Evolutionary conservation across 2,113 vertebrate genomes (phyloP).

Genomic region (Heterocephalus glaber): DNA sequence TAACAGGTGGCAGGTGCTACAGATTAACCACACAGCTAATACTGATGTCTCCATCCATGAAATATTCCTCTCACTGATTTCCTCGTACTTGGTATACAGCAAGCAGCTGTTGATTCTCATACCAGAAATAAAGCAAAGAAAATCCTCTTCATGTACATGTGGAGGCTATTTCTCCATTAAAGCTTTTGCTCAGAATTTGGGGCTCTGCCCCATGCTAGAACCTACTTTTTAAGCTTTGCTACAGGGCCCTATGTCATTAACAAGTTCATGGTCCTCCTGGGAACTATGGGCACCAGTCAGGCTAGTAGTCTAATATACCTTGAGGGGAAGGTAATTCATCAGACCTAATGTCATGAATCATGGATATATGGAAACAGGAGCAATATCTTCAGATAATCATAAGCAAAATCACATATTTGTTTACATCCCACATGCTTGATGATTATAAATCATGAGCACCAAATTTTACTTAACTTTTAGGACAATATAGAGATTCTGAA

Average conservation of each 20-base stretch:
- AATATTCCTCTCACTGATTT: background rate
- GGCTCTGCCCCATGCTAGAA: background rate
- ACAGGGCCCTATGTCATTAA: background rate
- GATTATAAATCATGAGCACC: background rate
- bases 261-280: background rate
- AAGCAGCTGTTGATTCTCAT: background rate
- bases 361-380: background rate
- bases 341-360: background rate
- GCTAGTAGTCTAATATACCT: background rate
- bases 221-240: background rate
- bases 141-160: background rate
- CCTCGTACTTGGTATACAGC: background rate
- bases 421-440: slow-evolving; percentile 11
- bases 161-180: slow-evolving; percentile 40
- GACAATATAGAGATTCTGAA: slow-evolving; percentile 34
- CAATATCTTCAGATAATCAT: slow-evolving; percentile 30
- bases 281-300: background rate
- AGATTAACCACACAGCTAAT: slow-evolving; percentile 36
- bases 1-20: slow-evolving; percentile 22
- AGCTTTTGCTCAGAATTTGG: slow-evolving; percentile 32
- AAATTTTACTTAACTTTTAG: slow-evolving; percentile 54
- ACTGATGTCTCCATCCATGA: background rate
- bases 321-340: background rate
- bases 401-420: background rate
- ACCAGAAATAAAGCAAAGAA: slow-evolving; percentile 45